Base-by-base conservation (phyloP, 2,797 vertebrate genomes). In the Sebastes baramenuke region DNA sequence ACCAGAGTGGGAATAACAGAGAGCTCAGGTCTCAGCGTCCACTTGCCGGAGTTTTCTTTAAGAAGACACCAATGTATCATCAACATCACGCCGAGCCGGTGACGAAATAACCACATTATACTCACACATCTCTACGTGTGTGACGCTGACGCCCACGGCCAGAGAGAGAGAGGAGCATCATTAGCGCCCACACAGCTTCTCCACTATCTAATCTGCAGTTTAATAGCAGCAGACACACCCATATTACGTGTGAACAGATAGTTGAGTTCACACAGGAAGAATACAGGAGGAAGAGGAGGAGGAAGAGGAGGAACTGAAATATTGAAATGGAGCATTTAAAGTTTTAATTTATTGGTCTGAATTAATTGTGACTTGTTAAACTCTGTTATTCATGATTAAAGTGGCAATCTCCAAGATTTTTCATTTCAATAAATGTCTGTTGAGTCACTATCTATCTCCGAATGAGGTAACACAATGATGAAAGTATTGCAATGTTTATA, bases 181-280 rank as follows among this genome's bases (percentile, higher is more conserved):
- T 67, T 69, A 83, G 72, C 9, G 72, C 66, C 76, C 75, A 62
- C 67, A 60, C 36, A 72, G 61, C 62, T 30, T 27, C 71, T 62
- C 68, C 59, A 36, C 76, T 82, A 83, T 91, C 86, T 93, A 83
- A 90, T 91, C 86, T 85, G 66, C 55, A 64, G n/a, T 85, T 83
- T 87, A 84, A 91, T 87, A 80, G 68, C 49, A n/a, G 16, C 55
- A 4, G 79, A 79, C 90, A 87, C 92, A 81, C 85, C 85, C 85
- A 32, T 74, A 62, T 74, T 81, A 86, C 67, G 13, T 70, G 72
- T 67, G 75, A 73, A 75, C 84, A 81, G 79, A 89, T 69, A 81
- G 59, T 61, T 69, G 58, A 55, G 67, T 82, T 84, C 82, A 84
- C 74, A 65, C 54, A 82, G 66, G 58, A 62, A 16, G 5, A 34